These are phyloP conservation scores for Volucella bombylans DNA, from an alignment of 2,888 invertebrate species.

Conservation along the genomic window DNA sequence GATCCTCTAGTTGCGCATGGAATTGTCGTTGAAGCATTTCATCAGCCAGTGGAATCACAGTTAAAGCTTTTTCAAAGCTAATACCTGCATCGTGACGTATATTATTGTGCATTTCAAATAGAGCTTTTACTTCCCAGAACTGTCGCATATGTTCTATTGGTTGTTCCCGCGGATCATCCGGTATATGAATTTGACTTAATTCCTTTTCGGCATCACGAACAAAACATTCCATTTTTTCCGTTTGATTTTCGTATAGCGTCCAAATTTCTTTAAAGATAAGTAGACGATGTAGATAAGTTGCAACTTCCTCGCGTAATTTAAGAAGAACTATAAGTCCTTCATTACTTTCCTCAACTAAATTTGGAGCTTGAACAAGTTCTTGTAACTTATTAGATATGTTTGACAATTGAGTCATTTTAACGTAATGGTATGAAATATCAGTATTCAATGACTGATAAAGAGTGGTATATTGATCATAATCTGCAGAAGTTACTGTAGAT, in stretches of 20 bases:
- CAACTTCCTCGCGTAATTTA: constrained; percentile 89
- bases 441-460: constrained; percentile 90
- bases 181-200: constrained; percentile 86
- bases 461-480: constrained; percentile 92
- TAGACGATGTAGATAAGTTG: constrained; percentile 87
- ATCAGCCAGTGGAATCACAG: constrained; percentile 91
- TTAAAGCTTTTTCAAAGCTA: constrained; percentile 89
- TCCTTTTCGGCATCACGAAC: constrained; percentile 89
- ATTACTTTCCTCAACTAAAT: constrained; percentile 89
- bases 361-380: constrained; percentile 89
- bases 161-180: constrained; percentile 85
- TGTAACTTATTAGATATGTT: constrained; percentile 89
- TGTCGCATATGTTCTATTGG: constrained; percentile 89
- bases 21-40: constrained; percentile 91
- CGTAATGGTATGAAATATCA: constrained; percentile 91
- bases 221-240: constrained; percentile 90
- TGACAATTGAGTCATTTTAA: constrained; percentile 88
- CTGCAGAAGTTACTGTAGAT: constrained; percentile 90
- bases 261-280: constrained; percentile 90
- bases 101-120: constrained; percentile 91
- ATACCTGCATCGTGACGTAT: constrained; percentile 88
- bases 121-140: constrained; percentile 95
- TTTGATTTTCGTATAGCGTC: constrained; percentile 88
- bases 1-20: constrained; percentile 89
- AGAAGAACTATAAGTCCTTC: constrained; percentile 88